A percentile compares a stretch with the other conserved stretches of the same genome.
phyloP scores from a whole-genome alignment of 2,888 invertebrate species.

The Callinectes sapidus region DNA sequence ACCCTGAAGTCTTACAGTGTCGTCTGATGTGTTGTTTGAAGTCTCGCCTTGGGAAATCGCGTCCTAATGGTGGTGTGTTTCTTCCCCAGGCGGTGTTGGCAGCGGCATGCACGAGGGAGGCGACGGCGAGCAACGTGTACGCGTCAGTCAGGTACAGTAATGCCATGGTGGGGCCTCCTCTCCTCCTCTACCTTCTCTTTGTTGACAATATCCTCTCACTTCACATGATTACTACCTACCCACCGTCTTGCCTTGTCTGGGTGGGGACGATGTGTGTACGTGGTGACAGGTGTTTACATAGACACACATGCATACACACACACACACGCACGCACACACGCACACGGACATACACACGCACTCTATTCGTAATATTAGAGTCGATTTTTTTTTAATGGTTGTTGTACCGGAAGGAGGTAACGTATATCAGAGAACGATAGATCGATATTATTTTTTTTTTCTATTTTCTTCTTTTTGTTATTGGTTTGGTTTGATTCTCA shows the following conservation, averaged over 20 bases:
- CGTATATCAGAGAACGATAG: not conserved
- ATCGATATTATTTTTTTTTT: not conserved
- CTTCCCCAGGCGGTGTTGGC: constrained; percentile 57
- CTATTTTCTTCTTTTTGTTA: not conserved
- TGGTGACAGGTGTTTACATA: not conserved
- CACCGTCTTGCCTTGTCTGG: not conserved
- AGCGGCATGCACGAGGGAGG: constrained; percentile 65
- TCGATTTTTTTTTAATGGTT: not conserved
- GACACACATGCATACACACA: constrained; percentile 13
- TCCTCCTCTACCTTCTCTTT: not conserved
- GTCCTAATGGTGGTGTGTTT: constrained; percentile 15
- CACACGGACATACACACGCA: not conserved
- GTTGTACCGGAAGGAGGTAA: not conserved
- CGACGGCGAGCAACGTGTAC: constrained; percentile 57
- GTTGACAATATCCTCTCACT: not conserved
- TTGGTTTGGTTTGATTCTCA: not conserved
- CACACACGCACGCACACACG: not conserved
- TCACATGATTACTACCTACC: not conserved
- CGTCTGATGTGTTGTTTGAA: not conserved
- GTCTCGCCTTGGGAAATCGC: not conserved
- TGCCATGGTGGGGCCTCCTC: not conserved
- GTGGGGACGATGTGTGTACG: not conserved
- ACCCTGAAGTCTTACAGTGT: not conserved
- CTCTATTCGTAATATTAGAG: not conserved
- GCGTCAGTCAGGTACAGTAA: constrained; percentile 63